These are phyloP conservation scores for Sternotherus odoratus DNA, from an alignment of 2,797 vertebrate species.

Conservation along the genomic window DNA sequence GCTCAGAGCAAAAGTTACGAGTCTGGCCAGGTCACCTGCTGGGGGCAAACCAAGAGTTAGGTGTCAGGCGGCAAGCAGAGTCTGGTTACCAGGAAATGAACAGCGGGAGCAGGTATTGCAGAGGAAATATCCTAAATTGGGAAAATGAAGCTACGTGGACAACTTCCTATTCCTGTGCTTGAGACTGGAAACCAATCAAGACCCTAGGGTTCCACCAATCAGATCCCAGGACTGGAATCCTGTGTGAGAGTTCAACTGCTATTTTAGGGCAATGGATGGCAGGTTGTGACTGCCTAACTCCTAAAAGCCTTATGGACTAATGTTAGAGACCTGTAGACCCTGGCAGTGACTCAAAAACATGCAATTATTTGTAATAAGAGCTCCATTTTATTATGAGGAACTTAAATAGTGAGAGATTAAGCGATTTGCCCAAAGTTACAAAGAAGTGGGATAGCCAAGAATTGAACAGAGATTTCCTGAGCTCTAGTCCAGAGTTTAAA, in stretches of 20 bases:
- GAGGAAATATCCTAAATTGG: not conserved
- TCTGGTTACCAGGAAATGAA: not conserved
- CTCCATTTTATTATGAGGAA: not conserved
- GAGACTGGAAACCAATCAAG: not conserved
- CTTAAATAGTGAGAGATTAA: not conserved
- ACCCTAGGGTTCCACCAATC: not conserved
- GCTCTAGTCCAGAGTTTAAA: not conserved
- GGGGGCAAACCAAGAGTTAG: not conserved
- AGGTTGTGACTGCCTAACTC: not conserved
- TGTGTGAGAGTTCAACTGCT: not conserved
- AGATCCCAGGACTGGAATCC: not conserved
- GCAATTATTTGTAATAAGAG: not conserved
- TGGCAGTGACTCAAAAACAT: not conserved
- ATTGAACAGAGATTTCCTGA: not conserved
- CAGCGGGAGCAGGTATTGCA: too few species aligned
- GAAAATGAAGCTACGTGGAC: not conserved
- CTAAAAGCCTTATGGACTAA: not conserved
- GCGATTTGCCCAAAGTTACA: constrained; percentile 5
- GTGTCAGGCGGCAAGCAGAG: not conserved
- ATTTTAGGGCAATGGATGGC: not conserved
- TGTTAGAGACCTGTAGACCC: too few species aligned
- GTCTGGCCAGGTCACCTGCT: not conserved
- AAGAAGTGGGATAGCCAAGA: not conserved
- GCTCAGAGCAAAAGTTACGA: not conserved
- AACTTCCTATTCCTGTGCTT: not conserved